Conservation (phyloP, 2,888 invertebrate genomes). For the Meiosimyza decipiens region DNA sequence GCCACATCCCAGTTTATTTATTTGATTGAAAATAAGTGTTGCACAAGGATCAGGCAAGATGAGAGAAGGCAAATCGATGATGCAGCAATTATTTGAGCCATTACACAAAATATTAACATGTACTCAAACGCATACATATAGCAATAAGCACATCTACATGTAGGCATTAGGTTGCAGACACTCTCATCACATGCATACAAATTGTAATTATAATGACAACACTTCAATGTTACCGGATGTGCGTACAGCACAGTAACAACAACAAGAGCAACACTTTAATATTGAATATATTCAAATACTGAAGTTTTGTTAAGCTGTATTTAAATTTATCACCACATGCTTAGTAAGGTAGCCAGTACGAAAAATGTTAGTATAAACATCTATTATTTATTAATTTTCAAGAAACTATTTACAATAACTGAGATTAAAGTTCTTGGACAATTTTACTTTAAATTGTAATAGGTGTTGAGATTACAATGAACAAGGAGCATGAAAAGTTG, state of each 20-base stretch:
- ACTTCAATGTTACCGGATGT: slow-evolving; percentile 27
- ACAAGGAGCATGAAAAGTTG: no score
- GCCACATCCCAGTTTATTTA: slow-evolving; percentile 41
- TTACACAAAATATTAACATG: slow-evolving; percentile 41
- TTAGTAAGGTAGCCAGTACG: not conserved
- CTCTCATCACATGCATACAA: not conserved
- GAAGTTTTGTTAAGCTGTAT: not conserved
- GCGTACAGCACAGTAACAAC: slow-evolving; percentile 21
- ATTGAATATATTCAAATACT: slow-evolving; percentile 17
- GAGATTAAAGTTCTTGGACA: no score
- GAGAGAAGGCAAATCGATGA: slow-evolving; percentile 44
- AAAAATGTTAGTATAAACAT: no score
- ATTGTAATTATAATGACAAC: slow-evolving; percentile 25
- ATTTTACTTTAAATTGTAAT: no score
- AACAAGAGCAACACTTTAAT: slow-evolving; percentile 7
- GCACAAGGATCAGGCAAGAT: slow-evolving; percentile 34
- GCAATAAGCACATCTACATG: not conserved
- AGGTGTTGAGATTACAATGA: no score
- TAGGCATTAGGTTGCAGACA: slow-evolving; percentile 1
- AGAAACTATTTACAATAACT: no score
- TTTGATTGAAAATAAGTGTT: slow-evolving; percentile 47
- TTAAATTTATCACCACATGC: slow-evolving; percentile 19
- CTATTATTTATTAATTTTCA: no score
- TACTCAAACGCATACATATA: not conserved
- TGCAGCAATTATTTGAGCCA: slow-evolving; percentile 48